These are phyloP conservation scores for Heliornis fulica DNA, from an alignment of 2,113 vertebrate species.

Conservation along the genomic window DNA sequence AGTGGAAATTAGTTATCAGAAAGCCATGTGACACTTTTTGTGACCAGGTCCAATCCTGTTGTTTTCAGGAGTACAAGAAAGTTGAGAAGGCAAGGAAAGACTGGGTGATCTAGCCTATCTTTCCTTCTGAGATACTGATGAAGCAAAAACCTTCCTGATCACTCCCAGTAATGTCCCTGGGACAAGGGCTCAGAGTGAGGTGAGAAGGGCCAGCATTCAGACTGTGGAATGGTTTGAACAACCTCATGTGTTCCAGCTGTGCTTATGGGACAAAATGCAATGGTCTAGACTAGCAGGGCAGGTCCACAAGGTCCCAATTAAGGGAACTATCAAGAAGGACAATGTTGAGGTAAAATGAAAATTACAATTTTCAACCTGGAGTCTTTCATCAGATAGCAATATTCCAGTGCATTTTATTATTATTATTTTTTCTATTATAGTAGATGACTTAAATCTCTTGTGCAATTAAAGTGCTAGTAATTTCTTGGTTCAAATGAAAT, in stretches of 20 bases:
- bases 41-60: background rate
- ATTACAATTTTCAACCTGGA: background rate
- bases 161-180: background rate
- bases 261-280: background rate
- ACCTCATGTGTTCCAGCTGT: background rate
- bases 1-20: background rate
- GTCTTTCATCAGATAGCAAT: background rate
- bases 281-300: background rate
- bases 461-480: background rate
- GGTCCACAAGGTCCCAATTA: background rate
- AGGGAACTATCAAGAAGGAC: background rate
- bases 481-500: background rate
- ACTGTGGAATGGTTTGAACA: background rate
- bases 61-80: background rate
- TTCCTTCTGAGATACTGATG: background rate
- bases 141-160: background rate
- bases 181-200: background rate
- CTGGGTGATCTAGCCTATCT: background rate
- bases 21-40: background rate
- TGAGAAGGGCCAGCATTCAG: background rate
- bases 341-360: background rate
- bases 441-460: background rate
- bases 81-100: background rate
- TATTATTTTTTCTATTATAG: too few relatives aligned
- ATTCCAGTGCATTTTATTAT: too few relatives aligned